These are phyloP conservation scores for Lethenteron reissneri DNA, from an alignment of 2,113 vertebrate species.

Conservation along the genomic window DNA sequence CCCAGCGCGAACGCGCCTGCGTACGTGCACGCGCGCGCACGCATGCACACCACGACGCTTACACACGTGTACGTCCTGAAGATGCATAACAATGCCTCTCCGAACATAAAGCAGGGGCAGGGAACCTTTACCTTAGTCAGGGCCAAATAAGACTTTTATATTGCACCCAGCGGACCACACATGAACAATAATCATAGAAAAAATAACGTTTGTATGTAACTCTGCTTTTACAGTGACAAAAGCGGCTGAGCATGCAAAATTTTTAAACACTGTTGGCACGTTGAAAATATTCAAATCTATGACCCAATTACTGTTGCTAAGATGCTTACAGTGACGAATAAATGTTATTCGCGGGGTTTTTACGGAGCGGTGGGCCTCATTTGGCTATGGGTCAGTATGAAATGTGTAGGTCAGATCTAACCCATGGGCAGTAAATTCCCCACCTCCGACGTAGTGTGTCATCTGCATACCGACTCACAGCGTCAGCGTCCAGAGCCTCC, in stretches of 20 bases:
- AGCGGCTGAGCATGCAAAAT: no score
- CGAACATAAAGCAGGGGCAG: not conserved
- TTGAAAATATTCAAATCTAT: not conserved
- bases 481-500: conserved; percentile 52
- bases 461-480: conserved; percentile 24
- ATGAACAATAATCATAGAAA: no score
- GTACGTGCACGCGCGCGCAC: not conserved
- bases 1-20: conserved; percentile 10
- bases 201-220: no score
- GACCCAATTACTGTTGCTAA: not conserved
- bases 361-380: not conserved
- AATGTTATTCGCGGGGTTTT: conserved; percentile 6
- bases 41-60: not conserved
- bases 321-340: not conserved
- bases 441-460: not conserved
- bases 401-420: not conserved
- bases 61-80: not conserved
- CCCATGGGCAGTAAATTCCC: not conserved
- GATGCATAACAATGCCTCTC: not conserved
- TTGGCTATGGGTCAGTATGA: not conserved
- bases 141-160: no score
- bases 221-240: no score
- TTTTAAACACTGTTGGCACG: no score
- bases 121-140: not conserved
- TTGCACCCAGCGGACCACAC: no score